Base-by-base conservation (phyloP, 2,888 invertebrate species). In the Lasioglossum pauxillum region DNA sequence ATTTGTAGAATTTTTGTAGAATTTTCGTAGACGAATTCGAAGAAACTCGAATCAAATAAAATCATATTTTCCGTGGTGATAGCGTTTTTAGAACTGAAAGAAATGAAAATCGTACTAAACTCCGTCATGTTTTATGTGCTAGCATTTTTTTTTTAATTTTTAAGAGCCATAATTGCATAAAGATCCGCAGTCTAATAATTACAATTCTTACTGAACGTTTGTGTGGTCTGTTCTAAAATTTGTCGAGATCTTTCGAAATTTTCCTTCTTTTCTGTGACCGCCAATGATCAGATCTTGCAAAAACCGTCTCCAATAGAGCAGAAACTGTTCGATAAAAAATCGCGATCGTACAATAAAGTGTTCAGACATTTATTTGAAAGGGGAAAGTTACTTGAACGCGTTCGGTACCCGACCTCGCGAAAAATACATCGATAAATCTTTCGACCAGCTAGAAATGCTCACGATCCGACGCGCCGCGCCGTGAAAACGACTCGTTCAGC, bases 401-500 rank as follows among this genome's bases (percentile, higher is more conserved):
- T 31, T 31, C 16, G 31, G 16, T 23, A 23, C 8, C 3, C 35
- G 1, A 31, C 57, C 75, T 23, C 23, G 27, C 35, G 74, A 64
- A 57, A 60, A 73, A 74, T 35, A n/a, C 44, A 60, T 31, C 60
- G 75, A 75, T 41, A 72, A 83, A 83, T 75, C 46, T 71, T 31
- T 38, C 19, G 1, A 27, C 38, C 53, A 49, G 7, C 31, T 7
- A 8, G 60, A 60, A 83, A 76, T 23, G 44, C 46, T 31, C 16
- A 49, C 71, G 44, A 72, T 80, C 75, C 64, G 49, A 35, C 44
- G 35, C 44, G 19, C 41, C 23, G 35, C 23, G 35, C 49, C 7
- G 14, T 5, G 76, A 64, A 78, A 71, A 78, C 74, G 16, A 31
- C 53, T 23, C 27, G 69, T 74, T 84, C 74, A 77, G 81, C 81